These are phyloP conservation scores for Scaptomyza polygonia DNA, from an alignment of 2,888 invertebrate genomes.

Conservation along the genomic window DNA sequence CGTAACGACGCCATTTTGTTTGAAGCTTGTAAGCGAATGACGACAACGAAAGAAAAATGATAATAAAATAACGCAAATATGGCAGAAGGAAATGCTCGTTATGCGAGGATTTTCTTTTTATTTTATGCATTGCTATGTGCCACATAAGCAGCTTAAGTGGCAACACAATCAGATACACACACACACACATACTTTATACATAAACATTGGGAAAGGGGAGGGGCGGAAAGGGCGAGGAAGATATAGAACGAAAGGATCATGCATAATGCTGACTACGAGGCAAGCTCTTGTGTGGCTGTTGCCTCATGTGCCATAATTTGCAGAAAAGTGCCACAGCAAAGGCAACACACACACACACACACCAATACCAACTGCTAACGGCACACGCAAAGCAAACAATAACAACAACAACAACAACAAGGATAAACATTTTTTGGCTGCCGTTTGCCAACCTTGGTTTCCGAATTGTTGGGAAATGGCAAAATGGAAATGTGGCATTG, in stretches of 20 bases:
- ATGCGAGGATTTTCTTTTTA: slow-evolving; percentile 76
- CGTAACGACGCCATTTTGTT: slow-evolving; percentile 48
- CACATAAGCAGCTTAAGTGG: slow-evolving; percentile 81
- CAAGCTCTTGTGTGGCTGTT: slow-evolving; percentile 24
- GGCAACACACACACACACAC: slow-evolving; percentile 33
- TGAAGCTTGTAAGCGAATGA: slow-evolving; percentile 44
- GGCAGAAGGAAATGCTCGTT: slow-evolving; percentile 80
- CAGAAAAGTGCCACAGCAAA: slow-evolving; percentile 66
- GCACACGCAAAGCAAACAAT: slow-evolving; percentile 18
- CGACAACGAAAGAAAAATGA: slow-evolving; percentile 67
- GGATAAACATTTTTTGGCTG: slow-evolving; percentile 64
- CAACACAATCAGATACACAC: slow-evolving; percentile 34
- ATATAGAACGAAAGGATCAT: slow-evolving; percentile 73
- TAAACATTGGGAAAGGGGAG: no score
- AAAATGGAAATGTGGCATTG: slow-evolving; percentile 22
- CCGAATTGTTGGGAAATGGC: slow-evolving; percentile 27
- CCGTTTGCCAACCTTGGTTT: slow-evolving; percentile 57
- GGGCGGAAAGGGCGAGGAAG: slow-evolving; percentile 12
- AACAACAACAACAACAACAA: no score
- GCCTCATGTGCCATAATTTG: slow-evolving; percentile 81
- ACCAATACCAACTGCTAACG: slow-evolving; percentile 18
- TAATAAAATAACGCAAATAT: slow-evolving; percentile 82
- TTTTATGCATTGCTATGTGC: slow-evolving; percentile 73
- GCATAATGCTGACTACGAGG: slow-evolving; percentile 68
- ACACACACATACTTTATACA: background rate